Evolutionary conservation across 2,888 invertebrate species (phyloP).

Genomic region (Tetheella fluctuosa): DNA sequence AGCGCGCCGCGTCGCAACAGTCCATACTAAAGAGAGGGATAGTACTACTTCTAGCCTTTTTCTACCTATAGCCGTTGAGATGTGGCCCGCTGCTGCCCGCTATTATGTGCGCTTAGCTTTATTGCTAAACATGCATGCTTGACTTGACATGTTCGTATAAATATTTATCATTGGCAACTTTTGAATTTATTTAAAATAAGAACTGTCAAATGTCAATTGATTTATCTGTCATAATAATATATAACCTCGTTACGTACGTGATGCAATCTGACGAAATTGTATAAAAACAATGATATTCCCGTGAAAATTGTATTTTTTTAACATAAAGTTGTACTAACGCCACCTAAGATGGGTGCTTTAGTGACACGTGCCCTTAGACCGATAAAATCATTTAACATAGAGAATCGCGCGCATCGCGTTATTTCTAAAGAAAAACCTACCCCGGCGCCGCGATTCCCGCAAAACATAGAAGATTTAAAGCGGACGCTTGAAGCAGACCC

Average conservation of each 20-base stretch:
- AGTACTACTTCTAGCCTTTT: no score
- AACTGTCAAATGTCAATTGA: constrained; percentile 34
- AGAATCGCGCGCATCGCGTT: constrained; percentile 89
- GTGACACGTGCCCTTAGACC: constrained; percentile 85
- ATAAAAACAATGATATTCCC: constrained; percentile 36
- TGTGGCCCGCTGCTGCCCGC: no score
- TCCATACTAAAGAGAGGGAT: no score
- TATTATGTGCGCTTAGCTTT: no score
- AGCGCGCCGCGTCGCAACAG: no score
- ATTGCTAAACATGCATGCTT: no score
- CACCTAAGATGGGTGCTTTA: constrained; percentile 87
- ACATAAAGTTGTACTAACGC: constrained; percentile 52
- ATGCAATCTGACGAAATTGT: constrained; percentile 25
- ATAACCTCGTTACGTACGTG: constrained; percentile 42
- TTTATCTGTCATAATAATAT: constrained; percentile 21
- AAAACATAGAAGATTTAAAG: constrained; percentile 86
- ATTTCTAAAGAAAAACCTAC: constrained; percentile 87
- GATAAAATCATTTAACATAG: constrained; percentile 88
- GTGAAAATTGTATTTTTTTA: constrained; percentile 28
- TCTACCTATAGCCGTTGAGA: no score
- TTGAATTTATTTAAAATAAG: constrained; percentile 29
- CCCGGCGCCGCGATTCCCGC: constrained; percentile 88
- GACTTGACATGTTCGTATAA: no score
- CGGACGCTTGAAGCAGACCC: constrained; percentile 86
- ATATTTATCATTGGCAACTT: constrained; percentile 22